Conservation (phyloP, 2,888 invertebrate species). For the Heliothis peltigera region DNA sequence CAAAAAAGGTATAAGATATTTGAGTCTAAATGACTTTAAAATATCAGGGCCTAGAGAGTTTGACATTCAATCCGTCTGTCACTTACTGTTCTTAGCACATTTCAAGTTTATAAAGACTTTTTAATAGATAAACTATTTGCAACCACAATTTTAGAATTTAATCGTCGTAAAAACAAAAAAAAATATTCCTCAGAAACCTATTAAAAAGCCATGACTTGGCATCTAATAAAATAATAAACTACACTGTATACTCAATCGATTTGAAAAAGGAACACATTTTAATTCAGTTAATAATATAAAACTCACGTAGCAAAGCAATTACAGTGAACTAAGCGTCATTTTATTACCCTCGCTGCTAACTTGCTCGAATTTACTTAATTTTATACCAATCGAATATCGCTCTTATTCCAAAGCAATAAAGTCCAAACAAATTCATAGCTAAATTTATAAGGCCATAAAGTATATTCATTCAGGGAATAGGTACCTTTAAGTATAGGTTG, state of each 20-base stretch:
- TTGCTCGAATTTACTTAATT: slow-evolving; percentile 60
- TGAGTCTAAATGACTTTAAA: no score
- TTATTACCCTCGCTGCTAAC: slow-evolving; percentile 66
- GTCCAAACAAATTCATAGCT: slow-evolving; percentile 25
- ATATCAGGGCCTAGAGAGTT: no score
- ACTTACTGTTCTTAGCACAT: no score
- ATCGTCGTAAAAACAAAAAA: neutral
- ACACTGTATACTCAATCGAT: slow-evolving; percentile 34
- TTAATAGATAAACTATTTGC: no score
- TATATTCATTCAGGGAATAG: slow-evolving; percentile 59
- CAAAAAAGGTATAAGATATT: no score
- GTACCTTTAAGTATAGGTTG: slow-evolving; percentile 61
- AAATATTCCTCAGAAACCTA: neutral
- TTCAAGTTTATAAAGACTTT: no score
- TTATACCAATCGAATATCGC: slow-evolving; percentile 34
- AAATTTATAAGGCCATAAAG: slow-evolving; percentile 63
- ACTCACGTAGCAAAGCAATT: slow-evolving; percentile 70
- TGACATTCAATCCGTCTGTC: no score
- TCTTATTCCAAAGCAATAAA: slow-evolving; percentile 28
- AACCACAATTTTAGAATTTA: no score
- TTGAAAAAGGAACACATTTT: slow-evolving; percentile 43
- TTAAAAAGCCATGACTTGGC: neutral
- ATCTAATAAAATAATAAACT: neutral
- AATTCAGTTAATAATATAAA: slow-evolving; percentile 67
- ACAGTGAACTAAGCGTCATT: slow-evolving; percentile 70